These are phyloP conservation scores for Pelmatolapia mariae DNA, from an alignment of 2,113 vertebrate genomes.

Conservation along the genomic window DNA sequence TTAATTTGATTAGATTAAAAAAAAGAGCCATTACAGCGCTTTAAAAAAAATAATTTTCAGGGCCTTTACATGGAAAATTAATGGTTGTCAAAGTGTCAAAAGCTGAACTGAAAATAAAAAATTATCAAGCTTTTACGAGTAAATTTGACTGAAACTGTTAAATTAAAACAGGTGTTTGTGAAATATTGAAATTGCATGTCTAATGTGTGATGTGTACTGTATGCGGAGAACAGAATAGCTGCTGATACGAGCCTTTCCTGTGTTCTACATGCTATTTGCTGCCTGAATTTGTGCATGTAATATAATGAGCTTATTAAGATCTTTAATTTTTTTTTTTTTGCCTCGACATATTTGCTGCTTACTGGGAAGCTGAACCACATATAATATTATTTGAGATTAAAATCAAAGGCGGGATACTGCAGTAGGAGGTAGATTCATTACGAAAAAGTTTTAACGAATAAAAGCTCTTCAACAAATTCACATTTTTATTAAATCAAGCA, in stretches of 20 bases:
- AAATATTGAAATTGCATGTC: background rate
- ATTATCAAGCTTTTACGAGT: background rate
- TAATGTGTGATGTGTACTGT: background rate
- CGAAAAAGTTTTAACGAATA: background rate
- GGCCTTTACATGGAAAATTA: background rate
- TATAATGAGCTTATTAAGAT: background rate
- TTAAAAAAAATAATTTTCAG: background rate
- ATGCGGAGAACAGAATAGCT: background rate
- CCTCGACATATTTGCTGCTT: background rate
- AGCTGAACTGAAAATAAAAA: background rate
- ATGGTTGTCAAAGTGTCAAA: background rate
- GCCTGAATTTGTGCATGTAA: background rate
- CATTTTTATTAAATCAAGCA: background rate
- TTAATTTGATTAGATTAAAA: background rate
- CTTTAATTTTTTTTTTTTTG: background rate
- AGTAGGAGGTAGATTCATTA: background rate
- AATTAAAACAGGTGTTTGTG: background rate
- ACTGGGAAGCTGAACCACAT: background rate
- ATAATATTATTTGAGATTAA: background rate
- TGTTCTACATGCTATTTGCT: background rate
- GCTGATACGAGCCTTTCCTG: background rate
- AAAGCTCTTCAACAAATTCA: background rate
- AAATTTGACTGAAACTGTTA: background rate
- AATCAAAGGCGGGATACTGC: background rate
- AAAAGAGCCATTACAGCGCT: background rate